Percentiles rank a stretch among this genome's conserved stretches.
Evolutionary conservation across 2,888 invertebrate species (phyloP).

Genomic region (Eupithecia dodoneata): DNA sequence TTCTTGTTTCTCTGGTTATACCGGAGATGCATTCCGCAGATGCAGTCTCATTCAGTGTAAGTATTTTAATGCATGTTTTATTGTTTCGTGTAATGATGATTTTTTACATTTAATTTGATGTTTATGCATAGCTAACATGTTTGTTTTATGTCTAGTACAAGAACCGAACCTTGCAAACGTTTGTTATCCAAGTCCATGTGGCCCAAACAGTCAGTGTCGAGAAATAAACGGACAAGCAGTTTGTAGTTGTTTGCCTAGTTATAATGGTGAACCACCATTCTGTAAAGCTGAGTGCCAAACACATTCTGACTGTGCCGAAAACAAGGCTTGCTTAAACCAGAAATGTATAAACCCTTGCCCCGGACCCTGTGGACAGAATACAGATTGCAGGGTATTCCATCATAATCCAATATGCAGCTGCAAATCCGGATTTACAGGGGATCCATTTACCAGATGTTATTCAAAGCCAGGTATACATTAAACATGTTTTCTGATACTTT

Average conservation of each 20-base stretch:
- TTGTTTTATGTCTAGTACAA: conserved; percentile 65
- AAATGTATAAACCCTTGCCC: conserved; percentile 89
- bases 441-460: conserved; percentile 88
- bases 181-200: conserved; percentile 85
- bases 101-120: background rate
- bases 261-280: conserved; percentile 87
- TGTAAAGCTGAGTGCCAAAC: conserved; percentile 88
- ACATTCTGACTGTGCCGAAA: conserved; percentile 86
- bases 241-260: conserved; percentile 88
- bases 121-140: background rate
- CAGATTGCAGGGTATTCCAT: conserved; percentile 88
- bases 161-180: conserved; percentile 70
- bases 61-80: conserved; percentile 46
- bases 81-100: background rate
- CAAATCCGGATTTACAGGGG: conserved; percentile 83
- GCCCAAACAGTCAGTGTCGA: conserved; percentile 85
- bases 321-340: conserved; percentile 87
- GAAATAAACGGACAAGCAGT: conserved; percentile 85
- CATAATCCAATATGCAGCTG: conserved; percentile 90
- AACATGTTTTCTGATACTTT: background rate
- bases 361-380: conserved; percentile 88
- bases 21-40: conserved; percentile 85
- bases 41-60: conserved; percentile 75
- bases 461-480: conserved; percentile 73
- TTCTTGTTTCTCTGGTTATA: conserved; percentile 85